phyloP scores from a whole-genome alignment of 1,140 invertebrate species.

The Bombus confusus region DNA sequence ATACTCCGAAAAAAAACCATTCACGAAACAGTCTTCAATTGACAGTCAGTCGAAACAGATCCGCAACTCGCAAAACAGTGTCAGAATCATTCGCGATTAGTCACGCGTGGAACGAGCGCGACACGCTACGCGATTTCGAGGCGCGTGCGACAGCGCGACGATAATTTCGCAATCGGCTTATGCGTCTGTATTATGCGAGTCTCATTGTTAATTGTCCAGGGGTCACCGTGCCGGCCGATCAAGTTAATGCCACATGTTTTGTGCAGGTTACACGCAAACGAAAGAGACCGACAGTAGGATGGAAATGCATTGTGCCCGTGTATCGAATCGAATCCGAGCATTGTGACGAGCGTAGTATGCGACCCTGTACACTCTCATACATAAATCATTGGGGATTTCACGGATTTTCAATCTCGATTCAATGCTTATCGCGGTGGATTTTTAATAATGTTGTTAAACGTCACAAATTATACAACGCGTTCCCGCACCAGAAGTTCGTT shows the following conservation, averaged over 20 bases:
- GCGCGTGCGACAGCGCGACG: neutral
- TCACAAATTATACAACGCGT: neutral
- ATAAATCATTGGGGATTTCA: neutral
- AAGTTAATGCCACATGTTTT: constrained; percentile 59
- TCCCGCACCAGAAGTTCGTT: neutral
- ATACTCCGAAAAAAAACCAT: neutral
- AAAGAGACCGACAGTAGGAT: neutral
- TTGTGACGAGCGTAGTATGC: neutral
- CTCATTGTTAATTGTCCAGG: constrained; percentile 62
- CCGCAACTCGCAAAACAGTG: neutral
- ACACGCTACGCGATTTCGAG: neutral
- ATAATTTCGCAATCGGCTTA: constrained; percentile 61
- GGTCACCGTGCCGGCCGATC: constrained; percentile 35
- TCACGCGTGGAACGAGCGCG: constrained; percentile 5
- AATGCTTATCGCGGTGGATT: neutral
- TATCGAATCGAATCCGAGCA: constrained; percentile 44
- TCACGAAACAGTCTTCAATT: neutral
- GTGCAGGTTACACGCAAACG: constrained; percentile 12
- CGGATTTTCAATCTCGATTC: neutral
- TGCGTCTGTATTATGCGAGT: constrained; percentile 42
- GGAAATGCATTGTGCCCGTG: constrained; percentile 34
- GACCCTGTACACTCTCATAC: neutral
- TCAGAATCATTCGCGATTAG: constrained; percentile 24
- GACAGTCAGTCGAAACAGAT: neutral
- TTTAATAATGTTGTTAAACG: neutral